Base-by-base conservation (phyloP, 2,888 invertebrate species). In the Drosophila cognata region DNA sequence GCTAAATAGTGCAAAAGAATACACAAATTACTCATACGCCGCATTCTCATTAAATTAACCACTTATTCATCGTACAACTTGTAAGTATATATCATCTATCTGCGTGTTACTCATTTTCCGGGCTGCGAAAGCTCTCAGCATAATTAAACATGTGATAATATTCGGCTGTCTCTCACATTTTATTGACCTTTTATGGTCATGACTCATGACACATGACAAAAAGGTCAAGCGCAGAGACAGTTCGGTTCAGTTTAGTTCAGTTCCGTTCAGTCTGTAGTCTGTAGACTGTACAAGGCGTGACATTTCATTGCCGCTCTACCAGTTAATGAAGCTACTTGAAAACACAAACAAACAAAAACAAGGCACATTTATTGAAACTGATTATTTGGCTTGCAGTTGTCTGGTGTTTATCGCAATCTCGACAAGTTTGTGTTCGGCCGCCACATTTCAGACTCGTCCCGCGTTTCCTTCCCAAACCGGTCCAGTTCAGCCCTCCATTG, bases 361-460 rank as follows among this genome's bases (percentile, higher is more conserved):
- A 58, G 61, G 28, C 38, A 5, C n/a, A 75, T 25, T 25, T 28
- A 13, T 38, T 28, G 1, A 11, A 21, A 46, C 28, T 21, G 43
- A 58, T 74, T 74, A 56, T 71, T 66, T 78, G 65, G 51, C 43
- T 61, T 77, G 7, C 78, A 92, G 93, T 75, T 77, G 86, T 62
- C 71, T 91, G 68, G 88, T 84, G 76, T 68, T 90, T 48, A 60
- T 92, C 65, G 70, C 90, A 41, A 56, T 89, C 48, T 71, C 91
- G 70, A 80, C 88, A 46, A 86, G 79, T 75, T 71, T 90, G 55
- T 92, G 91, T 79, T 92, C 86, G 41, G 92, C 92, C 72, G 92
- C 92, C 75, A 92, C 93, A 10, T 60, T 91, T 16, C 88, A 89
- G 67, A 84, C 90, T 70, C 90, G 92, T 63, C 91, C 91, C 63